Evolutionary conservation across 1,140 invertebrate genomes (phyloP).

Genomic region (Drosophila truncata): DNA sequence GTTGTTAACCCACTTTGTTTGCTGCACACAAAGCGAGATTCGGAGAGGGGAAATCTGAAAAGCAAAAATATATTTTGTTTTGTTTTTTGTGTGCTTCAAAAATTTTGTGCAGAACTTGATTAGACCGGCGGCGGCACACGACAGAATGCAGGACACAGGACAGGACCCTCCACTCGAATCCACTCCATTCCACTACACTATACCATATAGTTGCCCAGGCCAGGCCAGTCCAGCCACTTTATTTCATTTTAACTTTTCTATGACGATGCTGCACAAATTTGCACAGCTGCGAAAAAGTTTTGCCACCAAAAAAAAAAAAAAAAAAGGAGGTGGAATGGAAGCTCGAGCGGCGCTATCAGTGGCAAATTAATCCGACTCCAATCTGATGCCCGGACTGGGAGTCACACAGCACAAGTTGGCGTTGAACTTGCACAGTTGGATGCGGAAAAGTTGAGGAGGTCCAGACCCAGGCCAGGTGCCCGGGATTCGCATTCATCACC

Average conservation of each 20-base stretch:
- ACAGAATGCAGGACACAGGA: constrained; percentile 14
- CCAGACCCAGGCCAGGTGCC: constrained; percentile 21
- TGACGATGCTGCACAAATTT: constrained; percentile 62
- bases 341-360: constrained; percentile 45
- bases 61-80: constrained; percentile 43
- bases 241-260: constrained; percentile 67
- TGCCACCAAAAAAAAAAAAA: constrained; percentile 21
- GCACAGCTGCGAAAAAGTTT: constrained; percentile 57
- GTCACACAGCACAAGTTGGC: constrained; percentile 32
- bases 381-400: constrained; percentile 47
- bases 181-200: constrained; percentile 18
- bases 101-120: constrained; percentile 72
- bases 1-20: constrained; percentile 43
- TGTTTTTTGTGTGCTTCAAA: constrained; percentile 32
- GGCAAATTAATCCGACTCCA: constrained; percentile 64
- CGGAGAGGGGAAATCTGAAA: constrained; percentile 1
- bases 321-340: constrained; percentile 22
- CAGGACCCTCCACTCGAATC: constrained; percentile 28
- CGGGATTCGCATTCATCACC: constrained; percentile 64
- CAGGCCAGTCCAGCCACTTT: constrained; percentile 26
- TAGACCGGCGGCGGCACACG: constrained; percentile 53
- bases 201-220: background rate
- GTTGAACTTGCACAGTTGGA: constrained; percentile 36
- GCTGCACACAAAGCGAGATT: constrained; percentile 1
- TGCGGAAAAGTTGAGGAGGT: constrained; percentile 10